A percentile compares a stretch with the other conserved stretches of the same genome.
Evolutionary conservation across 2,888 invertebrate genomes (phyloP).

Genomic region (Drosophila sordidula): DNA sequence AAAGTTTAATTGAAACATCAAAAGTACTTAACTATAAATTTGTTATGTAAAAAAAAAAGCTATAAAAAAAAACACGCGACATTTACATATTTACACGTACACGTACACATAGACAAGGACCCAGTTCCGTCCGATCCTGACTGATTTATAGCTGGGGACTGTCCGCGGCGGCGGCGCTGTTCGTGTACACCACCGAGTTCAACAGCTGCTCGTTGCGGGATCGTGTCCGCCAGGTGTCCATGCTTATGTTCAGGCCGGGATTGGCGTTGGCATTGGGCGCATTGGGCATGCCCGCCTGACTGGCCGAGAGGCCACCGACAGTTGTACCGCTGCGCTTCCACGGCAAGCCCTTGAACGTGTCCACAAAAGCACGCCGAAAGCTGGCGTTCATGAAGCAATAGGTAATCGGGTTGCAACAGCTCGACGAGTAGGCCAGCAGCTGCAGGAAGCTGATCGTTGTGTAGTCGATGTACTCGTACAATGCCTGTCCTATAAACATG

Average conservation of each 20-base stretch:
- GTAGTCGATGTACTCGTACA: constrained; percentile 90
- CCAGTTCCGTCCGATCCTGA: not conserved
- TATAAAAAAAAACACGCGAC: constrained; percentile 37
- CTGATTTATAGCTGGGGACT: constrained; percentile 57
- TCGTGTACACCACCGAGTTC: constrained; percentile 61
- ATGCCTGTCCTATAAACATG: constrained; percentile 89
- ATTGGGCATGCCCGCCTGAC: constrained; percentile 45
- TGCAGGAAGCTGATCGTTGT: constrained; percentile 91
- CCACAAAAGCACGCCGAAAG: constrained; percentile 90
- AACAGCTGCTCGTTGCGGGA: constrained; percentile 59
- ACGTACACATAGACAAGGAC: constrained; percentile 1
- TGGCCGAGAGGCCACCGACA: constrained; percentile 46
- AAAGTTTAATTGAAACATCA: constrained; percentile 68
- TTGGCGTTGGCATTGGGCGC: constrained; percentile 15
- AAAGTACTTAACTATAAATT: constrained; percentile 36
- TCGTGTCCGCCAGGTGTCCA: constrained; percentile 54
- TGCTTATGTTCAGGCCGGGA: constrained; percentile 46
- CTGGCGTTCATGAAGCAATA: constrained; percentile 97
- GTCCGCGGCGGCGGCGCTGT: constrained; percentile 45
- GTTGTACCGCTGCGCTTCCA: constrained; percentile 41
- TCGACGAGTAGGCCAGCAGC: constrained; percentile 92
- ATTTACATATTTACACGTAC: constrained; percentile 56
- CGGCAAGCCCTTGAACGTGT: constrained; percentile 66
- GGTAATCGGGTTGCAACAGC: constrained; percentile 95
- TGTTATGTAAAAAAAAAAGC: constrained; percentile 37